Conservation (phyloP, 2,113 vertebrate species). For the Echinops telfairi region DNA sequence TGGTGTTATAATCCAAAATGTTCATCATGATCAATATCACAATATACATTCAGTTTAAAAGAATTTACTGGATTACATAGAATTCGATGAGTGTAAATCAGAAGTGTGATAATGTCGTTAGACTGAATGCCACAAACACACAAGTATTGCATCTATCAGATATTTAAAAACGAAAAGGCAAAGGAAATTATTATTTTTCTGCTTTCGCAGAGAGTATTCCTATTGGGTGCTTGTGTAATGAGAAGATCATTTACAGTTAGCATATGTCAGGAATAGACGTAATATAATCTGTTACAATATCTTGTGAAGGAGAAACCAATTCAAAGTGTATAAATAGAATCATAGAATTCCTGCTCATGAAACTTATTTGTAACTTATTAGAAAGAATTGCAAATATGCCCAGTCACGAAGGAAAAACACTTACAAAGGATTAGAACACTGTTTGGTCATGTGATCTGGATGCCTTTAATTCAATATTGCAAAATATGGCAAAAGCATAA, state of each 20-base stretch:
- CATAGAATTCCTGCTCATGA: background rate
- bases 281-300: background rate
- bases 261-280: background rate
- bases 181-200: slow-evolving; percentile 48
- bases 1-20: slow-evolving; percentile 37
- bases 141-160: background rate
- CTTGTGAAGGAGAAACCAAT: slow-evolving; percentile 47
- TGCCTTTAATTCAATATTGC: background rate
- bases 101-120: background rate
- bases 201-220: background rate
- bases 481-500: background rate
- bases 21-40: background rate
- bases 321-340: background rate
- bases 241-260: slow-evolving; percentile 57
- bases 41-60: background rate
- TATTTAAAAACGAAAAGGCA: slow-evolving; percentile 47
- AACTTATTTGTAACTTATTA: background rate
- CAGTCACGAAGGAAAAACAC: background rate
- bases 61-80: slow-evolving; percentile 6
- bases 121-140: slow-evolving; percentile 48
- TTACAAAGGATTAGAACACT: background rate
- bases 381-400: slow-evolving; percentile 44
- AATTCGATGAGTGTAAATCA: slow-evolving; percentile 62
- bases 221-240: background rate
- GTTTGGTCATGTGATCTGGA: slow-evolving; percentile 23